Evolutionary conservation across 2,888 invertebrate species (phyloP).

Genomic region (Euzophera pinguis): DNA sequence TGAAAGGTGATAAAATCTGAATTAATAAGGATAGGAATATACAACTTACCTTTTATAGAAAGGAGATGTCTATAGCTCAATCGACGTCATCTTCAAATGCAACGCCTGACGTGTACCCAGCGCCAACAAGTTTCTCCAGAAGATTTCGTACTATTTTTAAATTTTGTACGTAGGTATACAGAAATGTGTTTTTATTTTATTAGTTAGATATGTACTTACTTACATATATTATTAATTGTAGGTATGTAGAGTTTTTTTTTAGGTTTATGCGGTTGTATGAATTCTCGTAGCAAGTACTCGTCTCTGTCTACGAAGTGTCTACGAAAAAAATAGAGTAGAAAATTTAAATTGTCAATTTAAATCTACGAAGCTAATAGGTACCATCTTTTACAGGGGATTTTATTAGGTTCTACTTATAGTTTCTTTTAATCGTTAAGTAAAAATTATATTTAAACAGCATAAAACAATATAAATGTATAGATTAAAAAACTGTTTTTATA

Average conservation of each 20-base stretch:
- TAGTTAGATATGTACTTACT: too few species aligned
- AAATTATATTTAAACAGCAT: too few species aligned
- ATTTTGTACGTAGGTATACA: too few species aligned
- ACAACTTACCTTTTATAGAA: constrained; percentile 62
- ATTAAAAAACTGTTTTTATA: too few species aligned
- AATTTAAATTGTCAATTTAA: neutral
- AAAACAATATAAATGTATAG: too few species aligned
- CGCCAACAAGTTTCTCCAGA: constrained; percentile 51
- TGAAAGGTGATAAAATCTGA: constrained; percentile 46
- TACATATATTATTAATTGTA: too few species aligned
- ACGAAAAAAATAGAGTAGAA: neutral
- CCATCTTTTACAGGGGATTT: too few species aligned
- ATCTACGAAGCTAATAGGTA: too few species aligned
- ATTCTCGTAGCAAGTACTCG: neutral
- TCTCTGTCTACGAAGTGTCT: constrained; percentile 1
- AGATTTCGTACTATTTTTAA: constrained; percentile 8
- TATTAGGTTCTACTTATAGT: too few species aligned
- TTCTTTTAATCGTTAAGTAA: too few species aligned
- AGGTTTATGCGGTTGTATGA: neutral
- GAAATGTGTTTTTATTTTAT: too few species aligned
- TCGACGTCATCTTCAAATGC: constrained; percentile 67
- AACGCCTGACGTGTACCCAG: constrained; percentile 59
- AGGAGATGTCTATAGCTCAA: constrained; percentile 63
- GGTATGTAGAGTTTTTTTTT: too few species aligned
- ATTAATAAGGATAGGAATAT: constrained; percentile 59